A percentile compares a stretch with the other conserved stretches of the same genome.
phyloP scores from a whole-genome alignment of 1,140 invertebrate genomes.

The Saxidomus purpurata region DNA sequence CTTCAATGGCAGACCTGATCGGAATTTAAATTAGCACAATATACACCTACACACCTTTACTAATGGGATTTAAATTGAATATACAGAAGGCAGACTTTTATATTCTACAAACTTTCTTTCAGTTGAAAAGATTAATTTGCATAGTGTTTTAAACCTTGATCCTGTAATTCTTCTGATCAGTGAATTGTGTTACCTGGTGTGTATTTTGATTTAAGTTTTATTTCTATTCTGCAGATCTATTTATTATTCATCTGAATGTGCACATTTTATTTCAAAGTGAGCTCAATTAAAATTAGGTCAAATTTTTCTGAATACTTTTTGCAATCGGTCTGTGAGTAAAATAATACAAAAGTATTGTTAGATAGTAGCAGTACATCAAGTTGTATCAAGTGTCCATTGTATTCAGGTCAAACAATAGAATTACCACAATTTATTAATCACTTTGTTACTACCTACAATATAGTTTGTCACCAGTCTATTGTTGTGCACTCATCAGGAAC shows the following conservation, averaged over 20 bases:
- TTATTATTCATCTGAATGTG: too few species aligned
- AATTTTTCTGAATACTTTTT: too few species aligned
- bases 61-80: background rate
- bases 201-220: background rate
- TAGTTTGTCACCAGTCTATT: conserved; percentile 47
- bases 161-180: background rate
- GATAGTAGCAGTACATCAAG: conserved; percentile 2
- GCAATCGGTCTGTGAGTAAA: background rate
- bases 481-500: conserved; percentile 10
- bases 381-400: background rate
- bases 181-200: background rate
- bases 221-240: too few species aligned
- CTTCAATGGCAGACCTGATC: background rate
- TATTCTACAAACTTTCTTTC: background rate
- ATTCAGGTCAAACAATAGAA: conserved; percentile 29
- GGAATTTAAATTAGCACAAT: background rate
- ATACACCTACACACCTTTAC: conserved; percentile 21
- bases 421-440: conserved; percentile 13
- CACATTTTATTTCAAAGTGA: too few species aligned
- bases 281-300: too few species aligned
- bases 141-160: background rate
- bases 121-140: background rate
- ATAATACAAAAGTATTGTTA: background rate
- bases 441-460: conserved; percentile 1
- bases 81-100: background rate